phyloP scores from a whole-genome alignment of 2,113 vertebrate species.

The Microcebus murinus region DNA sequence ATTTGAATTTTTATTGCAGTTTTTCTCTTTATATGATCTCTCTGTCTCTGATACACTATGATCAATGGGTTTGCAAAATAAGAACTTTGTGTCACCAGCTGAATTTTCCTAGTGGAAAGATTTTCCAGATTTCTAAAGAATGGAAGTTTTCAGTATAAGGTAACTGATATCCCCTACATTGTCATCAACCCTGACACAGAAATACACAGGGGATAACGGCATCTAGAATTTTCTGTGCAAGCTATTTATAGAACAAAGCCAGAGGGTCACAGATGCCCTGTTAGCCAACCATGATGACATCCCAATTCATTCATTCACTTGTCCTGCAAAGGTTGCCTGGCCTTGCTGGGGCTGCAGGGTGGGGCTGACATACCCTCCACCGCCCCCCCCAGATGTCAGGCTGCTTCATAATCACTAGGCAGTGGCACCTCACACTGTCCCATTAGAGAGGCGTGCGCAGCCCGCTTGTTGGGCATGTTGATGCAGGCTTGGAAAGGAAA shows the following conservation, averaged over 20 bases:
- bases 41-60: neutral
- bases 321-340: neutral
- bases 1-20: conserved; percentile 9
- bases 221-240: conserved; percentile 54
- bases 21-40: neutral
- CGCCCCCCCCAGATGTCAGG: conserved; percentile 48
- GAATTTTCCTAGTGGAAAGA: conserved; percentile 37
- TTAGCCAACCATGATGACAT: conserved; percentile 27
- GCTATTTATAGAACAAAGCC: conserved; percentile 59
- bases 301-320: conserved; percentile 51
- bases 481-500: conserved; percentile 84
- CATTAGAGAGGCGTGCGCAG: conserved; percentile 81
- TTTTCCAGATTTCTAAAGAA: conserved; percentile 43
- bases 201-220: neutral
- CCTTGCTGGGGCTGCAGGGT: conserved; percentile 21
- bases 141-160: neutral
- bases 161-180: neutral
- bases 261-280: neutral
- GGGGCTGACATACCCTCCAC: conserved; percentile 29
- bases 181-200: neutral
- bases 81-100: neutral
- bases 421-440: conserved; percentile 73
- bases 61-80: neutral
- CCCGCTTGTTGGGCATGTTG: conserved; percentile 84
- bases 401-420: conserved; percentile 74